Percentiles rank a stretch among this genome's conserved stretches.
Evolutionary conservation across 2,113 vertebrate species (phyloP).

Genomic region (Amblyornis subalaris): DNA sequence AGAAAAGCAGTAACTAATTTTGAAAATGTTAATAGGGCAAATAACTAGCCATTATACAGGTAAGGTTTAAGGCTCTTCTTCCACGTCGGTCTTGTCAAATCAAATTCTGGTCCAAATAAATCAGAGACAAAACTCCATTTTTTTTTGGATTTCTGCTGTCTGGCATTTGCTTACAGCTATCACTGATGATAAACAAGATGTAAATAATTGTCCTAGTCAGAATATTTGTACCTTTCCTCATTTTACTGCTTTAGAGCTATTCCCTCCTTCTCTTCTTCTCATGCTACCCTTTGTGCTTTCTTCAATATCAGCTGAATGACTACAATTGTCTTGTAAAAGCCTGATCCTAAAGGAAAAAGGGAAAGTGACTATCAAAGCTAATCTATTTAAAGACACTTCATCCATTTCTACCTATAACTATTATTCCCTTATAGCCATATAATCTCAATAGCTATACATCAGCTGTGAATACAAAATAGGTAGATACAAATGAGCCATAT

Average conservation of each 20-base stretch:
- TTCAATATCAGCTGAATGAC: not conserved
- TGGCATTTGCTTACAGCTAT: not conserved
- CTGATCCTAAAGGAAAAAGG: not conserved
- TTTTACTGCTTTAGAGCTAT: not conserved
- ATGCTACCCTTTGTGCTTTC: not conserved
- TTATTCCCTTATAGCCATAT: slow-evolving; percentile 17
- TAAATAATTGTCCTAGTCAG: not conserved
- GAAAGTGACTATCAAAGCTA: slow-evolving; percentile 26
- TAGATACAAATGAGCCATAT: slow-evolving; percentile 49
- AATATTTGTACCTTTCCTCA: not conserved
- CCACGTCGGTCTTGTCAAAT: not conserved
- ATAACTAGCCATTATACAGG: not conserved
- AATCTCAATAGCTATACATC: slow-evolving; percentile 35
- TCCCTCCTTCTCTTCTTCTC: not conserved
- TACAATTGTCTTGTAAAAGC: not conserved
- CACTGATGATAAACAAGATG: not conserved
- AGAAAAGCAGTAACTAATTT: not conserved
- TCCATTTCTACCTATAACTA: slow-evolving; percentile 48
- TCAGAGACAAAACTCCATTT: not conserved
- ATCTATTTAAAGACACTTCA: slow-evolving; percentile 52
- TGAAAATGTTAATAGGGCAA: not conserved
- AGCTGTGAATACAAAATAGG: slow-evolving; percentile 43
- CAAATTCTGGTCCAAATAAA: not conserved
- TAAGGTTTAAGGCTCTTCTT: not conserved
- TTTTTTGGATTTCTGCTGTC: not conserved